A percentile compares a stretch with the other conserved stretches of the same genome.
Conservation (phyloP, 2,113 vertebrate genomes). For the Raja brachyura region DNA sequence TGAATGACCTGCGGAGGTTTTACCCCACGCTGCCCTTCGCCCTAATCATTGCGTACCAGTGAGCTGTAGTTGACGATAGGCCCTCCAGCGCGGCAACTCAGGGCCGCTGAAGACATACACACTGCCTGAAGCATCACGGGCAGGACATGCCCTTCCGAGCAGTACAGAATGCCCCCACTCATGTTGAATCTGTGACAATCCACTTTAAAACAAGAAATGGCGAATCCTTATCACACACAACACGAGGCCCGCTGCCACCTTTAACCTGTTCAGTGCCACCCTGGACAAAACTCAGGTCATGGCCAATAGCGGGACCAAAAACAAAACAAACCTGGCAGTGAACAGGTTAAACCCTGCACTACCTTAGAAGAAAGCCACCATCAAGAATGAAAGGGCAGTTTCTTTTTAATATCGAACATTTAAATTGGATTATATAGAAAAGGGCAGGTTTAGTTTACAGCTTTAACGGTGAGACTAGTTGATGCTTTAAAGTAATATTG, state of each 20-base stretch:
- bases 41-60: not conserved
- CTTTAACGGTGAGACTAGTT: not conserved
- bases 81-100: not conserved
- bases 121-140: not conserved
- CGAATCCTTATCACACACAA: not conserved
- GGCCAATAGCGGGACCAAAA: no score
- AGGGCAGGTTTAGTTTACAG: not conserved
- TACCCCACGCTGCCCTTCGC: not conserved
- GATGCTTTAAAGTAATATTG: not conserved
- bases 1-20: not conserved
- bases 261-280: no score
- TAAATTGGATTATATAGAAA: not conserved
- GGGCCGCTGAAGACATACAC: not conserved
- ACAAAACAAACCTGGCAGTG: no score
- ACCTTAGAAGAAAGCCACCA: not conserved
- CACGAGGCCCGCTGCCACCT: not conserved
- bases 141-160: no score
- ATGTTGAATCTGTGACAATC: not conserved
- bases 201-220: not conserved
- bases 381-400: not conserved
- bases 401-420: not conserved
- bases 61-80: not conserved
- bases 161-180: not conserved
- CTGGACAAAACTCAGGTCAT: no score
- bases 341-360: not conserved